Percentiles rank a stretch among this genome's conserved stretches.
These are phyloP conservation scores for Brachystomella parvula DNA, from an alignment of 1,140 invertebrate species.

Conservation along the genomic window DNA sequence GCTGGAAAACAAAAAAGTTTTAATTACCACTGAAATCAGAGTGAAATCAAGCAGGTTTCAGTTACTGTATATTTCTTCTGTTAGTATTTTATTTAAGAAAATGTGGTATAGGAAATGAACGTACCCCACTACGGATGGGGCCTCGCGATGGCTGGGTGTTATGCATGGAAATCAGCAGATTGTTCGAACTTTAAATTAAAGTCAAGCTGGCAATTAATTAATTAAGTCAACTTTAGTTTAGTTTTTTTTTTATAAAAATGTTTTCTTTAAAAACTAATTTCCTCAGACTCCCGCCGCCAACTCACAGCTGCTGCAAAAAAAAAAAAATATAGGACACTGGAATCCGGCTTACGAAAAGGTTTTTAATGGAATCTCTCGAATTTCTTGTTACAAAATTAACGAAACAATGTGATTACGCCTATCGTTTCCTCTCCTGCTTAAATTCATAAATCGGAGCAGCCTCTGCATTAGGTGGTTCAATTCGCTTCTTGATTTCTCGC, in stretches of 20 bases:
- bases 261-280: neutral
- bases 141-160: too few species aligned
- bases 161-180: neutral
- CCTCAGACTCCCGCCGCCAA: constrained; percentile 26
- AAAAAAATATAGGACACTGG: neutral
- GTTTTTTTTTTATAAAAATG: neutral
- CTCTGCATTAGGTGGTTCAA: constrained; percentile 58
- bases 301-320: neutral
- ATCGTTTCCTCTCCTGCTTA: constrained; percentile 75
- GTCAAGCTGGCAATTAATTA: neutral
- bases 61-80: too few species aligned
- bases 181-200: too few species aligned
- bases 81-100: too few species aligned
- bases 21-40: too few species aligned
- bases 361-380: neutral
- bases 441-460: constrained; percentile 75
- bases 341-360: neutral
- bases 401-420: constrained; percentile 28
- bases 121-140: too few species aligned
- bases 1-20: neutral
- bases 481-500: constrained; percentile 52
- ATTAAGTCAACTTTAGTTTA: neutral
- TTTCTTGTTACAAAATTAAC: neutral
- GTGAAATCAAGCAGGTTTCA: too few species aligned
- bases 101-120: too few species aligned